A percentile compares a stretch with the other conserved stretches of the same genome.
phyloP scores from a whole-genome alignment of 2,797 vertebrate genomes.

The Lepus townsendii region DNA sequence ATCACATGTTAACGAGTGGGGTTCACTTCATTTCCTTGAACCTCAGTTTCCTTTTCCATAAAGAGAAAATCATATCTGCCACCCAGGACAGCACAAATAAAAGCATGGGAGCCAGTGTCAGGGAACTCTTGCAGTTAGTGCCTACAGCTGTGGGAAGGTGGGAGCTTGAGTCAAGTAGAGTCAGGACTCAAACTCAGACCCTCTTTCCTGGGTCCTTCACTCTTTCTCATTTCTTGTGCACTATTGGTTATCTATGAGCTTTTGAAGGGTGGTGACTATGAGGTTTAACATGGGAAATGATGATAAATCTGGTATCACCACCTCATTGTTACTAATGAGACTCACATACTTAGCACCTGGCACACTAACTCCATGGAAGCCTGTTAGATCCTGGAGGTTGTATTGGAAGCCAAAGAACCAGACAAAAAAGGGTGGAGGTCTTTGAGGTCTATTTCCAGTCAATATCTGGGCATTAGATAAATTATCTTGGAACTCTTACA shows the following conservation, averaged over 20 bases:
- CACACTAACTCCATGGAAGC: neutral
- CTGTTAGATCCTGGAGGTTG: too few relatives aligned
- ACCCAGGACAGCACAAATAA: neutral
- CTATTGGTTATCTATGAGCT: neutral
- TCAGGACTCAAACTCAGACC: neutral
- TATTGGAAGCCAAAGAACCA: accelerated
- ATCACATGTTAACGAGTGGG: neutral
- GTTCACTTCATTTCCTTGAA: neutral
- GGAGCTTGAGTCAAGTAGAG: neutral
- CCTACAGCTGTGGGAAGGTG: too few relatives aligned
- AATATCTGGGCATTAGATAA: neutral
- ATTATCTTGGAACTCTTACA: neutral
- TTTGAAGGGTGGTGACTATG: neutral
- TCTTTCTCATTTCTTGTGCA: neutral
- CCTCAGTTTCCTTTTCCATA: neutral
- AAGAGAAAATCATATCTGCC: neutral
- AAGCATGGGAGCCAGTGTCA: neutral
- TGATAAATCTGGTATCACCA: accelerated
- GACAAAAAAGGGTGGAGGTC: neutral
- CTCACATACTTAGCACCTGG: neutral
- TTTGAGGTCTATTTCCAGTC: neutral
- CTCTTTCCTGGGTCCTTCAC: neutral
- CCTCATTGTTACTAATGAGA: neutral
- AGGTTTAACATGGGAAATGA: neutral
- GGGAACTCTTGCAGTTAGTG: neutral